A percentile compares a stretch with the other conserved stretches of the same genome.
phyloP scores from a whole-genome alignment of 2,113 vertebrate genomes.

The Miniopterus natalensis region DNA sequence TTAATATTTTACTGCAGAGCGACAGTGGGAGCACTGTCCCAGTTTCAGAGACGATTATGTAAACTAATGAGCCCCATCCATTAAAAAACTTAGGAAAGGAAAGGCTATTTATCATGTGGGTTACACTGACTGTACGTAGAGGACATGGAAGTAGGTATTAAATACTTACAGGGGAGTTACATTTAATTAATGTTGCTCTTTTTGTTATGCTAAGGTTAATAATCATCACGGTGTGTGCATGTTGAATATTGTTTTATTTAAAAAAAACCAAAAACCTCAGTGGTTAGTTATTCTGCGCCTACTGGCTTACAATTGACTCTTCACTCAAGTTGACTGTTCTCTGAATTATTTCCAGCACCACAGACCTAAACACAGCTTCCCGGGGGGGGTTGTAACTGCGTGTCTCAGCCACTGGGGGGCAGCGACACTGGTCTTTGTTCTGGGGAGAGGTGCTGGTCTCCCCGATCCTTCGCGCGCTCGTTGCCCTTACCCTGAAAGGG shows the following conservation, averaged over 20 bases:
- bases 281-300: constrained; percentile 18
- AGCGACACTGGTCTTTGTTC: constrained; percentile 35
- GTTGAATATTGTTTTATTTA: constrained; percentile 41
- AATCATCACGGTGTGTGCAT: not conserved
- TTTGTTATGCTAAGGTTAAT: constrained; percentile 34
- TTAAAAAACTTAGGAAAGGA: constrained; percentile 71
- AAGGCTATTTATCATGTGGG: constrained; percentile 76
- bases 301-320: constrained; percentile 30
- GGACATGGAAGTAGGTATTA: constrained; percentile 52
- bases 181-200: constrained; percentile 72
- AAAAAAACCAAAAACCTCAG: not conserved
- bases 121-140: constrained; percentile 50
- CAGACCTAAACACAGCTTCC: not conserved
- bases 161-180: constrained; percentile 46
- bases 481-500: not conserved
- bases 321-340: not conserved
- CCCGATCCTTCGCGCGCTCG: not conserved
- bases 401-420: constrained; percentile 66
- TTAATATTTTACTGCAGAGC: constrained; percentile 78
- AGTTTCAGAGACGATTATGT: constrained; percentile 80
- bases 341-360: not conserved
- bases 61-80: constrained; percentile 81
- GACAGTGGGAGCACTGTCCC: constrained; percentile 64
- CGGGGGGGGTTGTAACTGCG: constrained; percentile 20
- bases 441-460: not conserved